Evolutionary conservation across 2,113 vertebrate genomes (phyloP).

Genomic region (Nymphicus hollandicus): DNA sequence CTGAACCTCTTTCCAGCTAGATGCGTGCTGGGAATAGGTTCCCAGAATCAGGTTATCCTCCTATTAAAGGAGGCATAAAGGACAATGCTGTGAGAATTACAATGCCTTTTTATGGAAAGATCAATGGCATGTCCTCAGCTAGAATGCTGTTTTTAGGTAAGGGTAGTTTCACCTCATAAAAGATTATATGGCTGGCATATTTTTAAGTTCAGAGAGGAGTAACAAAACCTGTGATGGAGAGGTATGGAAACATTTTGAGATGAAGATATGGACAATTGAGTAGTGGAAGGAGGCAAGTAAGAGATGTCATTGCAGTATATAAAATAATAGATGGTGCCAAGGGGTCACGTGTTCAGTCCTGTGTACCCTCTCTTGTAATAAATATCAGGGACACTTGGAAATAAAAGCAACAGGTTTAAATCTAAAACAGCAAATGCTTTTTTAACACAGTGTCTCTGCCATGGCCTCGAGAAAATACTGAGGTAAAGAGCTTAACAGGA

Average conservation of each 20-base stretch:
- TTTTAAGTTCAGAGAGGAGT: slow-evolving; percentile 22
- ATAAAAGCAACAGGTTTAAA: slow-evolving; percentile 47
- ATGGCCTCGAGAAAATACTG: not conserved
- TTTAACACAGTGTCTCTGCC: slow-evolving; percentile 26
- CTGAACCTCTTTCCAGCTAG: not conserved
- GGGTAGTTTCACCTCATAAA: slow-evolving; percentile 58
- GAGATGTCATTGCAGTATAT: slow-evolving; percentile 27
- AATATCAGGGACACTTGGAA: not conserved
- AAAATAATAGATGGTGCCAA: slow-evolving; percentile 12
- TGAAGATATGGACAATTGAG: slow-evolving; percentile 13
- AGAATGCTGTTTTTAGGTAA: slow-evolving; percentile 44
- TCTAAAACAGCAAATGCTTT: slow-evolving; percentile 46
- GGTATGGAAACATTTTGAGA: slow-evolving; percentile 7
- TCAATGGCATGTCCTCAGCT: slow-evolving; percentile 34
- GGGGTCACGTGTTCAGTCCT: not conserved
- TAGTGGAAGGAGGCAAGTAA: slow-evolving; percentile 20
- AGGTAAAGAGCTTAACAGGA: not conserved
- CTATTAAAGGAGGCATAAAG: slow-evolving; percentile 13
- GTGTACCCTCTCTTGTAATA: slow-evolving; percentile 9
- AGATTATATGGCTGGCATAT: slow-evolving; percentile 53
- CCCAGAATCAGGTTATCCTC: slow-evolving; percentile 34
- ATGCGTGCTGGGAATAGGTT: not conserved
- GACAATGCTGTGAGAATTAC: slow-evolving; percentile 4
- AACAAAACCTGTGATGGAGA: slow-evolving; percentile 36
- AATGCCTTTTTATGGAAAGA: slow-evolving; percentile 55